A percentile compares a stretch with the other conserved stretches of the same genome.
These are phyloP conservation scores for Callipepla californica DNA, from an alignment of 2,113 vertebrate genomes.

Conservation along the genomic window DNA sequence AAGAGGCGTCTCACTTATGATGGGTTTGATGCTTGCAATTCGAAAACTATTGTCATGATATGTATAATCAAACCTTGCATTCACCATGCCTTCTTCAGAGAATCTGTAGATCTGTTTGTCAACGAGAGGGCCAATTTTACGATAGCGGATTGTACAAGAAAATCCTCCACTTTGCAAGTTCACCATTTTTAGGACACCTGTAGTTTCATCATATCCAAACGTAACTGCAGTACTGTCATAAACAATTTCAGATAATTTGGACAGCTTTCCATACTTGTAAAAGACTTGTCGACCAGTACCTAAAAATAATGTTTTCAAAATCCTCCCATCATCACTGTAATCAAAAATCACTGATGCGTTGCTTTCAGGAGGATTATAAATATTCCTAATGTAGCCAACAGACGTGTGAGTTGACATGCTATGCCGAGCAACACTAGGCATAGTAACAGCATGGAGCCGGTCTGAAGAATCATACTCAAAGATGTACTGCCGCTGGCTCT, in stretches of 20 bases:
- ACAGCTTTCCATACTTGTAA: slow-evolving; percentile 97
- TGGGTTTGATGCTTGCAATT: slow-evolving; percentile 96
- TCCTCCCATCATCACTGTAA: slow-evolving; percentile 93
- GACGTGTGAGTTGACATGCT: slow-evolving; percentile 98
- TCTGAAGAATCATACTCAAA: slow-evolving; percentile 95
- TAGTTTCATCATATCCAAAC: slow-evolving; percentile 96
- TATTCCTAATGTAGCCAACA: slow-evolving; percentile 96
- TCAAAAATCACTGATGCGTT: slow-evolving; percentile 97
- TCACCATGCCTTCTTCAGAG: slow-evolving; percentile 99
- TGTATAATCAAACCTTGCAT: slow-evolving; percentile 96
- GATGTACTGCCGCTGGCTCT: slow-evolving; percentile 96
- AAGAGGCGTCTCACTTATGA: slow-evolving; percentile 97
- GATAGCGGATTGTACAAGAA: slow-evolving; percentile 96
- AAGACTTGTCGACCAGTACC: slow-evolving; percentile 96
- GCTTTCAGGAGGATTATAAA: slow-evolving; percentile 96
- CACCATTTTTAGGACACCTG: slow-evolving; percentile 97
- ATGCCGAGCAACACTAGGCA: slow-evolving; percentile 98
- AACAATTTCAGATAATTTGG: slow-evolving; percentile 93
- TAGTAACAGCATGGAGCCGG: slow-evolving; percentile 93
- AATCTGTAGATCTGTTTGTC: slow-evolving; percentile 99
- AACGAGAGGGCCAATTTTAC: slow-evolving; percentile 94
- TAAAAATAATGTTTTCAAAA: slow-evolving; percentile 89
- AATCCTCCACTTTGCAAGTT: slow-evolving; percentile 96
- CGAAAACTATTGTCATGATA: slow-evolving; percentile 99
- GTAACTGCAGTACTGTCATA: slow-evolving; percentile 96